Percentiles rank a stretch among this genome's conserved stretches.
phyloP scores from a whole-genome alignment of 2,888 invertebrate species.

The Hydraecia micacea region DNA sequence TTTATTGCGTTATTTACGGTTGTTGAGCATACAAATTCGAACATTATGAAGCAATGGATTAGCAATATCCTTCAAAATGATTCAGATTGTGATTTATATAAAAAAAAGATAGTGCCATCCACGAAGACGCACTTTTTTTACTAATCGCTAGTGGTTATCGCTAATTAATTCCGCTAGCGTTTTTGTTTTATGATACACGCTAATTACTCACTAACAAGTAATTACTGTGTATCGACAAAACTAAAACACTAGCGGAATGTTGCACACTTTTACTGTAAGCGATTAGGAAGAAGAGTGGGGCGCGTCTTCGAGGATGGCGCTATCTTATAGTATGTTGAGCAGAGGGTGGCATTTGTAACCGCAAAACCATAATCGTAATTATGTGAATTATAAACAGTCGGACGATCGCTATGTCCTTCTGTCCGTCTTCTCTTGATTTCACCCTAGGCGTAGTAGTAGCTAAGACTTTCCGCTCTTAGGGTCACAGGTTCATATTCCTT shows the following conservation, averaged over 20 bases:
- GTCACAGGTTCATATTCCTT: not conserved
- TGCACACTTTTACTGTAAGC: too few relatives aligned
- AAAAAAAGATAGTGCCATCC: too few relatives aligned
- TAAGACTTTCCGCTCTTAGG: not conserved
- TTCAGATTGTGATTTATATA: not conserved
- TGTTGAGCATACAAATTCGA: not conserved
- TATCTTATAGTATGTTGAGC: too few relatives aligned
- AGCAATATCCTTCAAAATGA: not conserved
- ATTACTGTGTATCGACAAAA: too few relatives aligned
- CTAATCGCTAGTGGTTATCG: too few relatives aligned
- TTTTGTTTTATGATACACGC: too few relatives aligned
- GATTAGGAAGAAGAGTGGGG: too few relatives aligned
- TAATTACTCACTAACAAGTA: too few relatives aligned
- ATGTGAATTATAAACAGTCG: not conserved
- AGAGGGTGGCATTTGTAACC: conserved; percentile 1
- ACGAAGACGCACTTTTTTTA: too few relatives aligned
- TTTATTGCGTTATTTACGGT: not conserved
- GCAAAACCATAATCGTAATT: not conserved
- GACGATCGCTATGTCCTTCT: not conserved
- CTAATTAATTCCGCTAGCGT: too few relatives aligned
- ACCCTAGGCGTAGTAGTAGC: not conserved
- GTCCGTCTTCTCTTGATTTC: not conserved
- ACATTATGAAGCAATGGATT: not conserved
- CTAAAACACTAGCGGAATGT: too few relatives aligned
- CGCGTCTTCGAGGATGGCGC: too few relatives aligned